phyloP scores from a whole-genome alignment of 2,888 invertebrate genomes.

The Troides helena region DNA sequence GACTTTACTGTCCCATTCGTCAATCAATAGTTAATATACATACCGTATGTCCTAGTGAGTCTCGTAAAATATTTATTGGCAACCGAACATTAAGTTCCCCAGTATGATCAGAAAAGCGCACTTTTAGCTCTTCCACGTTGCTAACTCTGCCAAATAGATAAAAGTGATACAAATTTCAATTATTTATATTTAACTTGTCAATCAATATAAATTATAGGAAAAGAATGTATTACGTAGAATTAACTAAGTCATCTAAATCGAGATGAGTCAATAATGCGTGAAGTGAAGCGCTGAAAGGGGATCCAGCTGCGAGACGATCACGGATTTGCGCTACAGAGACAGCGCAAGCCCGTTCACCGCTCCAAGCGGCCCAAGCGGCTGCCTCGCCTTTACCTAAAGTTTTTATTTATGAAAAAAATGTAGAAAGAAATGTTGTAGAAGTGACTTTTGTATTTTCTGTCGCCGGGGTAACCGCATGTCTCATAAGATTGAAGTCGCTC shows the following conservation, averaged over 20 bases:
- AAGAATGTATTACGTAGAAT: conserved; percentile 44
- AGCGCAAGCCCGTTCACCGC: conserved; percentile 59
- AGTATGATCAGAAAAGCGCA: conserved; percentile 85
- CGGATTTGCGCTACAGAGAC: conserved; percentile 59
- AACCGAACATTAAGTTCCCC: conserved; percentile 82
- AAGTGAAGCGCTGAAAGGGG: conserved; percentile 85
- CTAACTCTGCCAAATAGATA: conserved; percentile 38
- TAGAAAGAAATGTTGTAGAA: neutral
- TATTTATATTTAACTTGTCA: neutral
- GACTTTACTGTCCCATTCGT: too few relatives aligned
- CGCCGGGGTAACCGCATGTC: neutral
- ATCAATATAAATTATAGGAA: neutral
- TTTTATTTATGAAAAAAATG: neutral
- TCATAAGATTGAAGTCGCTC: neutral
- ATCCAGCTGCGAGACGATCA: conserved; percentile 54
- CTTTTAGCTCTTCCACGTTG: conserved; percentile 76
- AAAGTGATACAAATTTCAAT: neutral
- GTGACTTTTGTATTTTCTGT: neutral
- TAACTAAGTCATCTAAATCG: conserved; percentile 83
- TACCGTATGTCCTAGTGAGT: conserved; percentile 80
- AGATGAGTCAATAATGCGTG: conserved; percentile 84
- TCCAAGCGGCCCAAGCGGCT: conserved; percentile 71
- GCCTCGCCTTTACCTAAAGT: conserved; percentile 61
- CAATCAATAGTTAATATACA: conserved; percentile 35
- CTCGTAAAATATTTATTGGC: conserved; percentile 79